Evolutionary conservation across 1,140 invertebrate species (phyloP).

Genomic region (Drosophila ohnishii): DNA sequence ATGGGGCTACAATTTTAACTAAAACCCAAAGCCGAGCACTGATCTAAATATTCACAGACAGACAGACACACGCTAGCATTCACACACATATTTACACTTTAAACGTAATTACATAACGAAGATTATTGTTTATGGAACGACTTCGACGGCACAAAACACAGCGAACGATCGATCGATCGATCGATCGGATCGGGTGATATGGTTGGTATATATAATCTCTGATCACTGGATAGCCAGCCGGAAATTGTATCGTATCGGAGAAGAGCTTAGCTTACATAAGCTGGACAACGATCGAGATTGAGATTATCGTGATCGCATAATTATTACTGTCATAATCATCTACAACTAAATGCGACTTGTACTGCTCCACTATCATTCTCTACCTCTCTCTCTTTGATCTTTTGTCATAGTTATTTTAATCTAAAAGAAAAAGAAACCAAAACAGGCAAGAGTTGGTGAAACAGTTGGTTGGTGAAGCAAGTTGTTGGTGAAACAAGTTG

Average conservation of each 20-base stretch:
- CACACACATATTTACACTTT: slow-evolving; percentile 38
- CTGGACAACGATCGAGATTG: slow-evolving; percentile 1
- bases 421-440: not conserved
- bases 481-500: too few species aligned
- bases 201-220: slow-evolving; percentile 7
- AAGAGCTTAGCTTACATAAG: not conserved
- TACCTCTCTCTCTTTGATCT: not conserved
- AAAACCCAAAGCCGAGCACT: slow-evolving; percentile 33
- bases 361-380: not conserved
- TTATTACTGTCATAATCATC: slow-evolving; percentile 23
- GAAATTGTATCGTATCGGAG: slow-evolving; percentile 39
- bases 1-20: slow-evolving; percentile 25
- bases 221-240: slow-evolving; percentile 9
- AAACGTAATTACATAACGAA: slow-evolving; percentile 46
- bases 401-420: not conserved
- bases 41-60: slow-evolving; percentile 25
- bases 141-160: slow-evolving; percentile 20
- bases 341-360: slow-evolving; percentile 15
- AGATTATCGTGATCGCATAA: slow-evolving; percentile 30
- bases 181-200: slow-evolving; percentile 13
- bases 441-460: not conserved
- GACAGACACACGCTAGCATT: not conserved
- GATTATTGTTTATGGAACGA: slow-evolving; percentile 40
- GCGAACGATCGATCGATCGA: not conserved
- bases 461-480: not conserved